Evolutionary conservation across 2,888 invertebrate genomes (phyloP).

Genomic region (Ophion ellenae): DNA sequence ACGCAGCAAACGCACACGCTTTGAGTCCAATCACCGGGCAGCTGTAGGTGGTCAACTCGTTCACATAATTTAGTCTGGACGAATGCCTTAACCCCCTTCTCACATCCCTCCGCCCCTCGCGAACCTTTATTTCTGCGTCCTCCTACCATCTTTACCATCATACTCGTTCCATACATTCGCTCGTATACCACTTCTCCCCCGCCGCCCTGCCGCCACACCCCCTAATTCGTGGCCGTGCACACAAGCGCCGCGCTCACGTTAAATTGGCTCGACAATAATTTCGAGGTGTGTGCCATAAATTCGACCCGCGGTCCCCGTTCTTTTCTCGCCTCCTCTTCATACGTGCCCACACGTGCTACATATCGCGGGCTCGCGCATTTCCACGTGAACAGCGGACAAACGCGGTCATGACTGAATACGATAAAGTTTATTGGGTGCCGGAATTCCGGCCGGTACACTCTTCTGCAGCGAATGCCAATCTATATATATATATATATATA

Average conservation of each 20-base stretch:
- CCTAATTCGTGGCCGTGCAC: constrained; percentile 51
- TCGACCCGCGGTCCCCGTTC: not conserved
- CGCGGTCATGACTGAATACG: not conserved
- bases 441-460: not conserved
- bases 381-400: not conserved
- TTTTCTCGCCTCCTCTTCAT: not conserved
- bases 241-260: constrained; percentile 43
- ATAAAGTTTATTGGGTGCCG: not conserved
- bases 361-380: not conserved
- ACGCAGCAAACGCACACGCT: constrained; percentile 2
- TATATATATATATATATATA: not conserved
- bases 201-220: not conserved
- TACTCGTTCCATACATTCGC: not conserved
- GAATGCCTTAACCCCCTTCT: constrained; percentile 43
- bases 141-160: not conserved
- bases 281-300: constrained; percentile 6
- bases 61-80: constrained; percentile 56
- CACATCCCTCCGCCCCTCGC: not conserved
- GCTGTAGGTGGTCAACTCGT: constrained; percentile 66
- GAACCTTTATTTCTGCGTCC: constrained; percentile 3
- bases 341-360: not conserved
- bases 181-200: not conserved
- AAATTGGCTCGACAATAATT: constrained; percentile 31
- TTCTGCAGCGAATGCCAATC: not conserved
- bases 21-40: constrained; percentile 45